Evolutionary conservation across 2,113 vertebrate species (phyloP).

Genomic region (Pholis gunnellus): DNA sequence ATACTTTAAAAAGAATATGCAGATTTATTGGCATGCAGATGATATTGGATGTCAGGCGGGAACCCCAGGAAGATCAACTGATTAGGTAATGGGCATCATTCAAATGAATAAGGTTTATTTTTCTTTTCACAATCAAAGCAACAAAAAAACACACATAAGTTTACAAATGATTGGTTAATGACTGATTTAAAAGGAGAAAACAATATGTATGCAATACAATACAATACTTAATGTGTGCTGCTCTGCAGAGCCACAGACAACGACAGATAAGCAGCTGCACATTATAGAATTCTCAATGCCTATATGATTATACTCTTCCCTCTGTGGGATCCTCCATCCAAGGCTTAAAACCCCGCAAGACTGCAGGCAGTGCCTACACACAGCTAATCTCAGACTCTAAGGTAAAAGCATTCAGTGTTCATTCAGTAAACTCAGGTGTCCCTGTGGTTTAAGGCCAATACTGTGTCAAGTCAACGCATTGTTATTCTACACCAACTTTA

Average conservation of each 20-base stretch:
- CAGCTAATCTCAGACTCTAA: not conserved
- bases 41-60: not conserved
- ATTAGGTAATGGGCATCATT: not conserved
- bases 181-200: not conserved
- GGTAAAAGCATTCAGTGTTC: not conserved
- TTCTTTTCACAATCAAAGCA: not conserved
- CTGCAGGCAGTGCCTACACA: conserved; percentile 30
- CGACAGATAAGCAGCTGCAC: conserved; percentile 22
- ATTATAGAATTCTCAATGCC: conserved; percentile 1
- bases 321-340: conserved; percentile 27
- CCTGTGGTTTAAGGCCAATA: not conserved
- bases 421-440: not conserved
- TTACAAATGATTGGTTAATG: not conserved
- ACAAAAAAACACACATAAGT: not conserved
- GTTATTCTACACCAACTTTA: not conserved
- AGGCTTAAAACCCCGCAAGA: conserved; percentile 34
- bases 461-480: not conserved
- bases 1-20: not conserved
- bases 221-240: not conserved
- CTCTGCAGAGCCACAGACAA: conserved; percentile 18
- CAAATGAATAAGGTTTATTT: not conserved
- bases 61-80: not conserved
- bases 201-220: not conserved
- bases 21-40: conserved; percentile 1
- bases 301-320: conserved; percentile 11